phyloP scores from a whole-genome alignment of 2,113 vertebrate genomes.

The Nycticryphes semicollaris region DNA sequence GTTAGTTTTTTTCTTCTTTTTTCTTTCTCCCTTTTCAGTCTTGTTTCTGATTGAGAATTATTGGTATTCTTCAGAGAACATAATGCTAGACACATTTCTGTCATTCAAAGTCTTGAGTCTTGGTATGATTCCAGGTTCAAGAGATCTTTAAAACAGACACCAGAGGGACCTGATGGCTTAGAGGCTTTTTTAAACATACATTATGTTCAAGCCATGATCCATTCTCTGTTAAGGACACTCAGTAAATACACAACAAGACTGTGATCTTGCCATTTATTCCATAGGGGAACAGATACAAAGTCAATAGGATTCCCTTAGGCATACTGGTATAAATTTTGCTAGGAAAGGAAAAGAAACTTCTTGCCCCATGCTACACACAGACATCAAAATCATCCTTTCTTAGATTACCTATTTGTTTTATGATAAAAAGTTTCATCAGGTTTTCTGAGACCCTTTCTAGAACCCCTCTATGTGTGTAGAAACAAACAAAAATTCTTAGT shows the following conservation, averaged over 20 bases:
- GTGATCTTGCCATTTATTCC: background rate
- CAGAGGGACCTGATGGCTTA: background rate
- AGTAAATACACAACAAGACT: background rate
- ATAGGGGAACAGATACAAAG: background rate
- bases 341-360: background rate
- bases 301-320: background rate
- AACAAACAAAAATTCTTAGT: background rate
- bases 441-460: background rate
- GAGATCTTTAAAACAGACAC: background rate
- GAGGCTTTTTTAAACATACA: background rate
- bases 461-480: background rate
- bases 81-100: background rate
- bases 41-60: background rate
- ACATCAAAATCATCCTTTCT: background rate
- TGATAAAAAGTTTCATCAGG: background rate
- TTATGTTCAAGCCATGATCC: background rate
- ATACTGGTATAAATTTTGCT: background rate
- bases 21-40: background rate
- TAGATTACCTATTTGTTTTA: background rate
- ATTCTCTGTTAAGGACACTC: background rate
- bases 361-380: background rate
- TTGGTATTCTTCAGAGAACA: background rate
- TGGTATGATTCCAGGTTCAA: background rate
- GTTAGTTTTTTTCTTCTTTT: fast-evolving
- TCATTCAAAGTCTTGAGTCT: background rate